Base-by-base conservation (phyloP, 2,797 vertebrate species). In the Yasuhikotakia modesta region DNA sequence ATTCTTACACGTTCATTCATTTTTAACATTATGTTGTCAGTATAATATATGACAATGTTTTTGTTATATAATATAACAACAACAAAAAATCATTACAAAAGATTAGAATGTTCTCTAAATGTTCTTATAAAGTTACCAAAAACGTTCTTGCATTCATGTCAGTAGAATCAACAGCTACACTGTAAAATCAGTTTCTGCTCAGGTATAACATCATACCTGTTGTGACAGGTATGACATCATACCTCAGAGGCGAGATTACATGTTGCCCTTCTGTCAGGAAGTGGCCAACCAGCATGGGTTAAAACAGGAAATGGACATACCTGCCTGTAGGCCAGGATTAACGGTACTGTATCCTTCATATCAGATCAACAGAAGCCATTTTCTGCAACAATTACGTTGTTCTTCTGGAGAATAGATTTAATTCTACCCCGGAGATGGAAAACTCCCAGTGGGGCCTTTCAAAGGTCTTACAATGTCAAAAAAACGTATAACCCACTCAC, bases 261-360 rank as follows among this genome's bases (percentile, higher is more conserved):
- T 39, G 45, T 50, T 66, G 48, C 19, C 53, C 24, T 50, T 45
- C 11, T 24, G 60, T 65, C 61, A 77, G 78, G 67, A 78, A 80
- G 65, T 71, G 19, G 61, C 32, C 67, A 79, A 76, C 67, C 73
- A 73, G 53, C 63, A 84, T 61, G 43, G 50, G 19, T 72, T 50
- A 55, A 79, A 79, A 58, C 74, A 82, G 83, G 80, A 80, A 84
- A 75, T 60, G 48, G 71, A 72, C 70, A 67, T 50, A 78, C 61
- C 48, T 72, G 74, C 66, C 80, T 79, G 12, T 5, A 27, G 71
- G 83, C 45, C 14, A n/a, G 13, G 65, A 64, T 72, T 76, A 48
- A 58, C 77, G 60, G 22, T 1, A 4, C 11, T 19, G 3, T 50
- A 76, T 63, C 24, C 63, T 70, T 79, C 55, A 76, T 64, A 79